A percentile compares a stretch with the other conserved stretches of the same genome.
These are phyloP conservation scores for Paelopatides confundens DNA, from an alignment of 53 echinoderm and acorn worm species.

Conservation along the genomic window DNA sequence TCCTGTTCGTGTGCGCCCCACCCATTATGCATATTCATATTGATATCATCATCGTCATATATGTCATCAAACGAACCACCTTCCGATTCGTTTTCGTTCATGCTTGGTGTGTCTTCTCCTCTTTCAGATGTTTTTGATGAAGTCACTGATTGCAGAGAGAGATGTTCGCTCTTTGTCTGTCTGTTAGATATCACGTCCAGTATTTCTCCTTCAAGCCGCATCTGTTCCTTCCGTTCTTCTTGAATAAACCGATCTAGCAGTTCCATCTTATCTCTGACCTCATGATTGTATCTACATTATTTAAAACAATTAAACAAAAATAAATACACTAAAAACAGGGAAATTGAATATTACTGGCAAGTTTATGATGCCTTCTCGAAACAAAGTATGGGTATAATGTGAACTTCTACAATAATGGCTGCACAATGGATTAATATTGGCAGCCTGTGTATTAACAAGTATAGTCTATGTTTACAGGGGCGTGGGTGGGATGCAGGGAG, in stretches of 20 bases:
- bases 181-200: neutral
- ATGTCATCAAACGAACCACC: neutral
- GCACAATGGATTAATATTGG: neutral
- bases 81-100: neutral
- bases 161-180: neutral
- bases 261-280: slow-evolving; percentile 53
- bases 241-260: slow-evolving; percentile 43
- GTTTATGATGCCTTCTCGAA: too few relatives aligned
- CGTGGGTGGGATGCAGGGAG: too few relatives aligned
- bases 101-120: neutral
- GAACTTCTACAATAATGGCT: neutral
- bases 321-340: too few relatives aligned
- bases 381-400: too few relatives aligned
- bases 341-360: too few relatives aligned
- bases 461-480: too few relatives aligned
- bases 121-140: neutral
- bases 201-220: slow-evolving; percentile 51
- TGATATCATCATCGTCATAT: neutral
- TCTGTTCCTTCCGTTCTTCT: slow-evolving; percentile 50
- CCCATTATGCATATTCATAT: neutral
- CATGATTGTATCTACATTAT: slow-evolving; percentile 51
- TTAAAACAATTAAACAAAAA: too few relatives aligned
- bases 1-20: neutral
- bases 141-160: slow-evolving; percentile 27
- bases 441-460: too few relatives aligned